Conservation (phyloP, 2,888 invertebrate genomes). For the Synanthedon tipuliformis region DNA sequence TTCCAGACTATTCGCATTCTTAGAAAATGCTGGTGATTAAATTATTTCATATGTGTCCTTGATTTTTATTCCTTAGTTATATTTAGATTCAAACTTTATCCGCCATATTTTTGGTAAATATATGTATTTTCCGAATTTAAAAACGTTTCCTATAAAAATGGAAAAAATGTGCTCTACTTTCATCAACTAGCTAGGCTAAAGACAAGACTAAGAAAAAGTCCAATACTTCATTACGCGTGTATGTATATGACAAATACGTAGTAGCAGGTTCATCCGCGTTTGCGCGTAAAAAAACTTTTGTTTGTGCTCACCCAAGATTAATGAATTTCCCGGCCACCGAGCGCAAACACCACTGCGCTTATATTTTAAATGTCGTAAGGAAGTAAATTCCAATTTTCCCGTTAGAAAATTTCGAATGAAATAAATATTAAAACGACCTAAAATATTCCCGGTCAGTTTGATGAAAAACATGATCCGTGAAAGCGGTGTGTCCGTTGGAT, state of each 20-base stretch:
- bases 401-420: neutral
- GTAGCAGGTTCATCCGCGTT: neutral
- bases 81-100: no score
- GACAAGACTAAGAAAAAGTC: neutral
- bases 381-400: neutral
- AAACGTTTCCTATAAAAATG: no score
- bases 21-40: no score
- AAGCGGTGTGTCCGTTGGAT: constrained; percentile 28
- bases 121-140: no score
- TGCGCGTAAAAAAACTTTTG: neutral
- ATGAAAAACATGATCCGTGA: constrained; percentile 20
- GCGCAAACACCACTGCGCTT: neutral
- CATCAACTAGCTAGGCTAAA: no score
- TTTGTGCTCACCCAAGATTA: neutral
- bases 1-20: no score
- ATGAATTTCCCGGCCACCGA: neutral
- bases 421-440: constrained; percentile 4
- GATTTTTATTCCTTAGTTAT: no score
- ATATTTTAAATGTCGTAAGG: neutral
- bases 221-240: neutral
- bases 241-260: neutral
- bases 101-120: no score
- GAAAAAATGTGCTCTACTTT: no score
- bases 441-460: constrained; percentile 11
- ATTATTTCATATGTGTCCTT: no score